Evolutionary conservation across 1,140 invertebrate species (phyloP).

Genomic region (Potamilus streckersoni): DNA sequence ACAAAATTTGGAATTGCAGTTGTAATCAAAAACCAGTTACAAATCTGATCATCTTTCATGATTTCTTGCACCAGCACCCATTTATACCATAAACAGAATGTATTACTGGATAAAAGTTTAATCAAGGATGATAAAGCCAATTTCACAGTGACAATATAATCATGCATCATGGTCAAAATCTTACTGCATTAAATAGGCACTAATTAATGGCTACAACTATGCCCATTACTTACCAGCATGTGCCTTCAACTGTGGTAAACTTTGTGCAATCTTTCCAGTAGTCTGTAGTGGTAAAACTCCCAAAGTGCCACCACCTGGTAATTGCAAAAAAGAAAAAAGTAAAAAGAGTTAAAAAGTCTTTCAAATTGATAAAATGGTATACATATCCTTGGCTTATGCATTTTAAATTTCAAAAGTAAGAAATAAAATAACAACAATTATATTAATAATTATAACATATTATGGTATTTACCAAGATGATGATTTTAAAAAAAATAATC

Average conservation of each 20-base stretch:
- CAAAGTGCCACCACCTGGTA: slow-evolving; percentile 80
- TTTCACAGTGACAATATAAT: no score
- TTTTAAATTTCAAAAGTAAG: background rate
- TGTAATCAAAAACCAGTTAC: no score
- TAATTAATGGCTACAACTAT: background rate
- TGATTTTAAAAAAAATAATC: no score
- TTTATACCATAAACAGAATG: no score
- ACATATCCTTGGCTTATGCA: background rate
- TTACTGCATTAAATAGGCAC: background rate
- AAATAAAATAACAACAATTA: background rate
- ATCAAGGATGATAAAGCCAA: no score
- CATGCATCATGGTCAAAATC: no score
- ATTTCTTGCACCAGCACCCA: no score
- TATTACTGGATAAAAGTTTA: no score
- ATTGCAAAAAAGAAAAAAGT: slow-evolving; percentile 47
- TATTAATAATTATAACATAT: background rate
- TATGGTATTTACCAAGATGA: no score
- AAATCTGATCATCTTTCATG: no score
- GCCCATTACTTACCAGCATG: slow-evolving; percentile 60
- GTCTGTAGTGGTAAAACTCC: slow-evolving; percentile 87
- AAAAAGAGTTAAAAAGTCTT: background rate
- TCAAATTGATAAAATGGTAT: background rate
- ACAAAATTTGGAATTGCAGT: no score
- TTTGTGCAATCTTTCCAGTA: slow-evolving; percentile 86
- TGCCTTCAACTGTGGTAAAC: slow-evolving; percentile 80